Evolutionary conservation across 2,888 invertebrate species (phyloP).

Genomic region (Sinopyrophorus schimmeli): DNA sequence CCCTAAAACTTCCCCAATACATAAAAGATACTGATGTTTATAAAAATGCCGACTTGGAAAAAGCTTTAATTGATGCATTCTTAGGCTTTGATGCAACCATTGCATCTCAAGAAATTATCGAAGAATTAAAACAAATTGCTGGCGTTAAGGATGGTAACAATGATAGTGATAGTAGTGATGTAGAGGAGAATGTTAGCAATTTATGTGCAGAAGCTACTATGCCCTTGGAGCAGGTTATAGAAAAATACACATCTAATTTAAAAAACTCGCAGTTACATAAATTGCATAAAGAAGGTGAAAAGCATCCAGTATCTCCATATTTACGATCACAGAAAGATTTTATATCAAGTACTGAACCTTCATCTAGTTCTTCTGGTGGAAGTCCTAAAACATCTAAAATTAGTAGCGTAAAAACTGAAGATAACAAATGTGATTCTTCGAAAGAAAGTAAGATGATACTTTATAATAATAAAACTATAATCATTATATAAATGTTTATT

Average conservation of each 20-base stretch:
- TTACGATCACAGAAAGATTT: slow-evolving; percentile 28
- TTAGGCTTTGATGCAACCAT: slow-evolving; percentile 87
- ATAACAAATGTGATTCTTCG: too few species aligned
- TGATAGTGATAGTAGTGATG: slow-evolving; percentile 61
- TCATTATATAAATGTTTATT: too few species aligned
- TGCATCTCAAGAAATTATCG: slow-evolving; percentile 74
- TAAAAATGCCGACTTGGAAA: slow-evolving; percentile 69
- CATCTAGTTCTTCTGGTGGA: slow-evolving; percentile 39
- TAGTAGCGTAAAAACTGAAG: too few species aligned
- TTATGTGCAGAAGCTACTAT: slow-evolving; percentile 86
- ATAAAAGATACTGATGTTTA: slow-evolving; percentile 77
- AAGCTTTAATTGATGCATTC: slow-evolving; percentile 85
- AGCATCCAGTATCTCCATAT: slow-evolving; percentile 31
- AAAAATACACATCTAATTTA: slow-evolving; percentile 65
- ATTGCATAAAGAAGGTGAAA: slow-evolving; percentile 30
- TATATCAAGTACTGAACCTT: slow-evolving; percentile 16
- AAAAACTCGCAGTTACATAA: slow-evolving; percentile 40
- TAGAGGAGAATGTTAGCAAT: slow-evolving; percentile 80
- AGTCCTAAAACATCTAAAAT: slow-evolving; percentile 35
- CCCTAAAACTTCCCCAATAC: slow-evolving; percentile 80
- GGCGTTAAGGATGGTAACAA: slow-evolving; percentile 59
- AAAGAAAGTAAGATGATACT: slow-evolving; percentile 41
- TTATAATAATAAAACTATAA: too few species aligned
- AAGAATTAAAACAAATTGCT: slow-evolving; percentile 74
- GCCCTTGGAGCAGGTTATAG: slow-evolving; percentile 87